phyloP scores from a whole-genome alignment of 2,113 vertebrate species.

The Anoura caudifer region DNA sequence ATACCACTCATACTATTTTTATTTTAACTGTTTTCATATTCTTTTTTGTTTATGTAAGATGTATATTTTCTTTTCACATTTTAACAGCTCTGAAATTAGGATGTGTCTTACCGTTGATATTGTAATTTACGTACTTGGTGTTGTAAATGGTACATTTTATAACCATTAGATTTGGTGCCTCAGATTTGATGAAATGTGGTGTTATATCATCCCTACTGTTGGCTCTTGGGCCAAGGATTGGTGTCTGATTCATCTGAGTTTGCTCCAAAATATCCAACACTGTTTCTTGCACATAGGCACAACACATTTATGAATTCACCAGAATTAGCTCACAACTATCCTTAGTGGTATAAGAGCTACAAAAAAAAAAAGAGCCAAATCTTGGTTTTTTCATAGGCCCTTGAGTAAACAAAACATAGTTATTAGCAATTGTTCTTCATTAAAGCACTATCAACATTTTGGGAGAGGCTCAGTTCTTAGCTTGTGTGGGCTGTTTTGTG shows the following conservation, averaged over 20 bases:
- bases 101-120: neutral
- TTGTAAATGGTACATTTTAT: neutral
- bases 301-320: neutral
- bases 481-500: neutral
- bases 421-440: neutral
- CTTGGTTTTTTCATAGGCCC: neutral
- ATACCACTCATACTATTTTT: neutral
- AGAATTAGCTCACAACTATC: neutral
- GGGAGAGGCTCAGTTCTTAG: neutral
- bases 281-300: neutral
- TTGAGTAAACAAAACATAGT: neutral
- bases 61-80: neutral
- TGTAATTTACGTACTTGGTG: neutral
- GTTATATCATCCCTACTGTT: neutral
- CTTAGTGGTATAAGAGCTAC: neutral
- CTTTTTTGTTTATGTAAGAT: constrained; percentile 10
- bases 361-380: neutral
- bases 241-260: neutral
- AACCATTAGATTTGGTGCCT: neutral
- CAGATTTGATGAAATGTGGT: neutral
- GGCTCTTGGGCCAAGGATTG: neutral
- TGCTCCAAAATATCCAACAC: neutral
- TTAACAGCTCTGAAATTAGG: neutral
- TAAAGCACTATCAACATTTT: neutral
- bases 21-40: constrained; percentile 7